These are phyloP conservation scores for Aethina tumida DNA, from an alignment of 1,140 invertebrate species.

Conservation along the genomic window DNA sequence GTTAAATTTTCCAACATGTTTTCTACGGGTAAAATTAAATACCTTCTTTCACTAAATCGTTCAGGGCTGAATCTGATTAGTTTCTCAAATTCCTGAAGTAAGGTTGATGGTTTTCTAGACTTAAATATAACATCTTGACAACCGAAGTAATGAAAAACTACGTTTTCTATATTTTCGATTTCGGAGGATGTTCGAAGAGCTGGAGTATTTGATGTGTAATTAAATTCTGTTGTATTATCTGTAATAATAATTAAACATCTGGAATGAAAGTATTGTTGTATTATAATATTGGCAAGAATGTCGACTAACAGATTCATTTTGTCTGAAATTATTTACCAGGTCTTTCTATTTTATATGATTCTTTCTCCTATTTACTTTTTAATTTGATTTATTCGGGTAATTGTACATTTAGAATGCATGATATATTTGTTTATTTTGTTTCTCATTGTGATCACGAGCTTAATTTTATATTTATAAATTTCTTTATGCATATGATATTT, in stretches of 20 bases:
- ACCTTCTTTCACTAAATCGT: constrained; percentile 24
- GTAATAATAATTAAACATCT: constrained; percentile 20
- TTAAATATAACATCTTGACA: constrained; percentile 24
- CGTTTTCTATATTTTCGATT: constrained; percentile 5
- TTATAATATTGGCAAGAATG: constrained; percentile 20
- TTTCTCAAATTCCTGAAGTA: constrained; percentile 19
- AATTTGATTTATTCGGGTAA: too few species aligned
- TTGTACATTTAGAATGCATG: too few species aligned
- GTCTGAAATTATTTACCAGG: too few species aligned
- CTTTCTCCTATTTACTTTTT: too few species aligned
- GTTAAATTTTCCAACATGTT: constrained; percentile 7
- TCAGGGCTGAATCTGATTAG: constrained; percentile 17
- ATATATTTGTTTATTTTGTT: too few species aligned
- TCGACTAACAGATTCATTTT: too few species aligned
- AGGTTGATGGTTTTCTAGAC: constrained; percentile 5
- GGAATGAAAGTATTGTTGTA: constrained; percentile 18
- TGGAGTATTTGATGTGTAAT: constrained; percentile 12
- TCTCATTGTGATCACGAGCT: too few species aligned
- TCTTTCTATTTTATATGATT: too few species aligned
- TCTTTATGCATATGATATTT: too few species aligned
- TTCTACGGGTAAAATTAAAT: constrained; percentile 15
- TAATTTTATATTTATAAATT: too few species aligned
- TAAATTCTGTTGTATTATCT: constrained; percentile 13
- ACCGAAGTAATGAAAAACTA: constrained; percentile 20
- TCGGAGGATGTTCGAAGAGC: constrained; percentile 9